Evolutionary conservation across 1,140 invertebrate genomes (phyloP).

Genomic region (Drosophila obscura): DNA sequence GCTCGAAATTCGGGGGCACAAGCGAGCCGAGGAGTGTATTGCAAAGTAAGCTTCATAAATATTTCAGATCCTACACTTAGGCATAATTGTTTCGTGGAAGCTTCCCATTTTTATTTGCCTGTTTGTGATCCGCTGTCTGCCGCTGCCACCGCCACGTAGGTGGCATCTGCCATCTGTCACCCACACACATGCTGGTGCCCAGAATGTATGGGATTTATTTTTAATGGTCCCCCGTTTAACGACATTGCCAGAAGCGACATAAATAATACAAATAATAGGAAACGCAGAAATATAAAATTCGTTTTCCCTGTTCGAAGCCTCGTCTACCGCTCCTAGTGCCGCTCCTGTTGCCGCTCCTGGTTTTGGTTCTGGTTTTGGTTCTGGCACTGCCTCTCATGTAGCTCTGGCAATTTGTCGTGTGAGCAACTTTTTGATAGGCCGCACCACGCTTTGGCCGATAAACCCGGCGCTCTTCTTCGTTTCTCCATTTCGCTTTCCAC

Average conservation of each 20-base stretch:
- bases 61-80: constrained; percentile 70
- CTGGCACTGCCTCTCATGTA: constrained; percentile 6
- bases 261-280: constrained; percentile 80
- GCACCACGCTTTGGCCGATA: constrained; percentile 47
- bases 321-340: not conserved
- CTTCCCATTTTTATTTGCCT: constrained; percentile 27
- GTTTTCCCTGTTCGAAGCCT: constrained; percentile 23
- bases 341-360: constrained; percentile 9
- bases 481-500: too few species aligned
- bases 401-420: constrained; percentile 73
- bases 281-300: constrained; percentile 70
- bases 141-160: not conserved
- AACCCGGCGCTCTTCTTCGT: constrained; percentile 38
- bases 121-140: constrained; percentile 13
- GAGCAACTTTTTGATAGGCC: constrained; percentile 77
- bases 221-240: constrained; percentile 72
- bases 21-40: constrained; percentile 10
- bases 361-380: constrained; percentile 6
- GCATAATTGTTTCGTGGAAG: constrained; percentile 70
- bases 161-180: constrained; percentile 64
- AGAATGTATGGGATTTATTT: constrained; percentile 23
- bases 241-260: constrained; percentile 67
- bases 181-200: constrained; percentile 27
- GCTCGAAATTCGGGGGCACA: not conserved
- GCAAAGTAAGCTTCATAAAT: constrained; percentile 61